Conservation (phyloP, 1,140 invertebrate genomes). For the Anthonomus grandis region DNA sequence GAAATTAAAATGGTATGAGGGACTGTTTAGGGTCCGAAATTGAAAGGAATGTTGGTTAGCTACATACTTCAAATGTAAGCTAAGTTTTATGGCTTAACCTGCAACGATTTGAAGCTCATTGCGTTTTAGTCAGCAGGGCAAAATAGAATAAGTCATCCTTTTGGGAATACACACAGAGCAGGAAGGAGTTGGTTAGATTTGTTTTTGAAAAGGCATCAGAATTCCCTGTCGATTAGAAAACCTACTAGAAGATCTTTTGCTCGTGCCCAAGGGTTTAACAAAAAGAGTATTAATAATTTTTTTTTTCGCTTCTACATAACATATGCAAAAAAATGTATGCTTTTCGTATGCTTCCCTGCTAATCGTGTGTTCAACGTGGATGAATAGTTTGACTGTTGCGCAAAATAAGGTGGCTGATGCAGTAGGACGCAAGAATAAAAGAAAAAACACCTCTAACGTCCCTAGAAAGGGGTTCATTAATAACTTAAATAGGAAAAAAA, state of each 20-base stretch:
- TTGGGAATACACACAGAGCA: neutral
- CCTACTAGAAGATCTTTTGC: slow-evolving; percentile 11
- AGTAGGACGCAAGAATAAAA: no score
- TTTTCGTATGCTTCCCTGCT: no score
- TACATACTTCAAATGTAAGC: slow-evolving; percentile 2
- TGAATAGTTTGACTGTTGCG: no score
- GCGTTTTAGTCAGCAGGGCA: neutral
- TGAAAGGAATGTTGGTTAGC: neutral
- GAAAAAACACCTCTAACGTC: no score
- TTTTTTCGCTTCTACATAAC: slow-evolving; percentile 3
- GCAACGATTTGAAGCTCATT: neutral
- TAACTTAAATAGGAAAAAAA: no score
- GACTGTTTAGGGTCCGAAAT: no score
- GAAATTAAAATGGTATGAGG: no score
- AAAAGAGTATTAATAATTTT: slow-evolving; percentile 7
- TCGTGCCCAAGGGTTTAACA: slow-evolving; percentile 7
- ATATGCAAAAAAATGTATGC: neutral
- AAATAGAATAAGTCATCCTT: slow-evolving; percentile 7
- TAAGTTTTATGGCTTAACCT: slow-evolving; percentile 4
- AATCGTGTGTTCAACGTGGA: slow-evolving; percentile 1
- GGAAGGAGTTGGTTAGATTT: slow-evolving; percentile 2
- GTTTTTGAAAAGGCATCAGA: slow-evolving; percentile 9
- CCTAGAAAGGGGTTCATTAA: no score
- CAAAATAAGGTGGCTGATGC: no score
- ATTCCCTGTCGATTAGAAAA: slow-evolving; percentile 5